A percentile compares a stretch with the other conserved stretches of the same genome.
phyloP scores from a whole-genome alignment of 2,113 vertebrate genomes.

The Calidris pygmaea region DNA sequence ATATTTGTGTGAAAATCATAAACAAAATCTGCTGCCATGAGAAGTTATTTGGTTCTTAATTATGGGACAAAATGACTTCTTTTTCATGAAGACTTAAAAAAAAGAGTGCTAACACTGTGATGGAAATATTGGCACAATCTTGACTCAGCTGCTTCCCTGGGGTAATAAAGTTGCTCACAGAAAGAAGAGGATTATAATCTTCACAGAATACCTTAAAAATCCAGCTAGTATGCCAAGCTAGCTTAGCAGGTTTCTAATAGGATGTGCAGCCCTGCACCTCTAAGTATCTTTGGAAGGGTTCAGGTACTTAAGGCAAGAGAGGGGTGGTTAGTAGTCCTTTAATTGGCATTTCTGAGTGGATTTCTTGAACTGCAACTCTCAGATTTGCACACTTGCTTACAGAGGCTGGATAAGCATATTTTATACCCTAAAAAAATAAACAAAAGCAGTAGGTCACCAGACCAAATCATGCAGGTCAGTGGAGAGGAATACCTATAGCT shows the following conservation, averaged over 20 bases:
- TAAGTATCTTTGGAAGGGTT: slow-evolving; percentile 22
- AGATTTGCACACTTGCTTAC: background rate
- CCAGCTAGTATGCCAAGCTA: background rate
- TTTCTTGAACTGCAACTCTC: background rate
- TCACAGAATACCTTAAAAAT: slow-evolving; percentile 24
- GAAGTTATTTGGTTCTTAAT: slow-evolving; percentile 54
- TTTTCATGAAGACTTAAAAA: slow-evolving; percentile 34
- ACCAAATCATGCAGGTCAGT: slow-evolving; percentile 63
- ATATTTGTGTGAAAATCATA: slow-evolving; percentile 63
- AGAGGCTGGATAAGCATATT: slow-evolving; percentile 53
- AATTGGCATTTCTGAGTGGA: background rate
- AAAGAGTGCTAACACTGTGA: slow-evolving; percentile 12
- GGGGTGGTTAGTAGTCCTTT: background rate
- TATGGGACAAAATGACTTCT: slow-evolving; percentile 43
- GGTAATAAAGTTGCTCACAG: slow-evolving; percentile 53
- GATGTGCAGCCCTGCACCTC: background rate
- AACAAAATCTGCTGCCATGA: slow-evolving; percentile 62
- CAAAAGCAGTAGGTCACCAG: slow-evolving; percentile 60
- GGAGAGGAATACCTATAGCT: slow-evolving; percentile 61
- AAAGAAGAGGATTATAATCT: slow-evolving; percentile 53
- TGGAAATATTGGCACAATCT: slow-evolving; percentile 62
- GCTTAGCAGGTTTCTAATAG: background rate
- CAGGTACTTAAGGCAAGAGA: background rate
- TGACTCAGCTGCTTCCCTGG: slow-evolving; percentile 55
- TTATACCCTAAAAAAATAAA: slow-evolving; percentile 51